Conservation (phyloP, 92 coral and sea anemone species). For the Epizoanthus stellaris region DNA sequence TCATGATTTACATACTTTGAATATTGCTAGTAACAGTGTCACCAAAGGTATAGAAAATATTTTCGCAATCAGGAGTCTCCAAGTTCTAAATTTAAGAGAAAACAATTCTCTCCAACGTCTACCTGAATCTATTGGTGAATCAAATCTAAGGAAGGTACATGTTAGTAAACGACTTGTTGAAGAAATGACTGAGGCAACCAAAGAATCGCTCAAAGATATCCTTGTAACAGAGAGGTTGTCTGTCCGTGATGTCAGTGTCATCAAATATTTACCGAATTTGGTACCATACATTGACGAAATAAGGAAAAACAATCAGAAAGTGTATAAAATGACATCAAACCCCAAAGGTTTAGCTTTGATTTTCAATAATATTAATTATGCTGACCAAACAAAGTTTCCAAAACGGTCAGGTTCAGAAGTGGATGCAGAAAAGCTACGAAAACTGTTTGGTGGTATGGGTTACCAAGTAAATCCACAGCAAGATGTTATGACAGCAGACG, state of each 20-base stretch:
- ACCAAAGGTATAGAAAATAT: constrained; percentile 46
- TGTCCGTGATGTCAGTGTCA: constrained; percentile 25
- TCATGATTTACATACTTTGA: constrained; percentile 28
- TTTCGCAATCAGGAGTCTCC: background rate
- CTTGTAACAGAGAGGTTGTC: constrained; percentile 22
- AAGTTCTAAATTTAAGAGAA: constrained; percentile 5
- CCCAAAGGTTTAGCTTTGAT: constrained; percentile 67
- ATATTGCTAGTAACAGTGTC: constrained; percentile 47
- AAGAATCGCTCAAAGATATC: constrained; percentile 15
- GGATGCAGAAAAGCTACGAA: constrained; percentile 28
- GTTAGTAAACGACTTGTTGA: constrained; percentile 8
- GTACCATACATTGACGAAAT: constrained; percentile 37
- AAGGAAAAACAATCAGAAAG: constrained; percentile 23
- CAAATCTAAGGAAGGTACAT: constrained; percentile 15
- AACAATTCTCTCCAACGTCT: constrained; percentile 22
- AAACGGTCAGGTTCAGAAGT: constrained; percentile 16
- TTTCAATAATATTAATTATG: constrained; percentile 24
- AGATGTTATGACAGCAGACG: background rate
- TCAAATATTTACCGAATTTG: constrained; percentile 48
- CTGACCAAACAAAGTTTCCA: too few relatives aligned
- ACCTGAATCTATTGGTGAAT: background rate
- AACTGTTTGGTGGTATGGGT: constrained; percentile 51
- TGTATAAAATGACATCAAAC: constrained; percentile 63
- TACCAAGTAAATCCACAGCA: constrained; percentile 7
- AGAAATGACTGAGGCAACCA: constrained; percentile 22